Conservation (phyloP, 2,888 invertebrate genomes). For the Drosophila sordidapex region DNA sequence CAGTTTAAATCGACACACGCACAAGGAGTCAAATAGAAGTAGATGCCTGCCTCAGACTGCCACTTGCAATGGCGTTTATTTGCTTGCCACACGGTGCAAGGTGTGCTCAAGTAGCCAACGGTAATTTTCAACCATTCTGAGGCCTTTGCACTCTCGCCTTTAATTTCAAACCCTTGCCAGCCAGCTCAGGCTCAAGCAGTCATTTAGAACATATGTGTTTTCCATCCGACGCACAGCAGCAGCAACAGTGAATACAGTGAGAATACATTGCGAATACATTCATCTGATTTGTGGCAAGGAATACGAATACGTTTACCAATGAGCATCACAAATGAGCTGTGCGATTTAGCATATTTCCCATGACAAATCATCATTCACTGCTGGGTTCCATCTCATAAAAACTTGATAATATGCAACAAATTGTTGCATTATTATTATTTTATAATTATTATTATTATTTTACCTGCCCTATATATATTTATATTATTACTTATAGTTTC, state of each 20-base stretch:
- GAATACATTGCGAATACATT: conserved; percentile 27
- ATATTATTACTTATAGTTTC: no score
- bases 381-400: background rate
- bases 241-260: conserved; percentile 16
- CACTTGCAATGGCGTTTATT: conserved; percentile 47
- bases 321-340: background rate
- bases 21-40: conserved; percentile 3
- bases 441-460: no score
- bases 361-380: background rate
- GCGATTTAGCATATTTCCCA: background rate
- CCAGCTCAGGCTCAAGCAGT: background rate
- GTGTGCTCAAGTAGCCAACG: conserved; percentile 63
- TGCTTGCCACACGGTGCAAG: conserved; percentile 36
- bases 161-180: conserved; percentile 22
- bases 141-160: conserved; percentile 59
- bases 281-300: conserved; percentile 4
- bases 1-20: conserved; percentile 52
- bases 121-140: conserved; percentile 48
- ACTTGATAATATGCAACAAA: background rate
- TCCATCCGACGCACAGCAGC: background rate
- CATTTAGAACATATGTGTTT: background rate
- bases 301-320: background rate
- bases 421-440: background rate
- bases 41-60: background rate
- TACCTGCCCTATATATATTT: no score